Conservation (phyloP, 2,797 vertebrate species). For the Sorex maritimensis region DNA sequence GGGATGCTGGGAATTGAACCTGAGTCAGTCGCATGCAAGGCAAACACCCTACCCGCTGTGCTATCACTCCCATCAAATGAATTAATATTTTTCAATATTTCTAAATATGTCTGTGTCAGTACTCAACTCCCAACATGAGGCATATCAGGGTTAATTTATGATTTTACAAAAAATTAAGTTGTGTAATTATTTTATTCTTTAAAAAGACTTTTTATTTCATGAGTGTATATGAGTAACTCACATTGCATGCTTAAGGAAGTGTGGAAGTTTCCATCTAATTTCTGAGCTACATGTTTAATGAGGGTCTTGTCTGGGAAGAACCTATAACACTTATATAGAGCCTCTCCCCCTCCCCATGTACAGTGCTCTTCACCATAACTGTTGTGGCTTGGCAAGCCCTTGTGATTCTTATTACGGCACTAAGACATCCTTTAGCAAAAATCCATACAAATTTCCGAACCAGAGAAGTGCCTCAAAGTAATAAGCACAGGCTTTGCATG, state of each 20-base stretch:
- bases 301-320: background rate
- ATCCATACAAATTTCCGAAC: too few relatives aligned
- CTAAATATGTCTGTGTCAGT: background rate
- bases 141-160: background rate
- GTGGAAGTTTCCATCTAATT: background rate
- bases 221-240: background rate
- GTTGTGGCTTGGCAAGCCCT: background rate
- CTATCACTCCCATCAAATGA: too few relatives aligned
- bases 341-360: background rate
- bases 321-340: background rate
- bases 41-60: too few relatives aligned
- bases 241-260: slow-evolving; percentile 26
- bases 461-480: too few relatives aligned
- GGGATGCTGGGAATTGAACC: too few relatives aligned
- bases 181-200: background rate
- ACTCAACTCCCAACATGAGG: background rate
- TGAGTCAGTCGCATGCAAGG: too few relatives aligned
- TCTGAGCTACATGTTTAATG: background rate
- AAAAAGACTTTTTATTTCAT: background rate
- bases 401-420: background rate
- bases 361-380: too few relatives aligned
- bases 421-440: background rate
- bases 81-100: background rate
- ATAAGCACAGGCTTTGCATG: too few relatives aligned
- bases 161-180: slow-evolving; percentile 12